Percentiles rank a stretch among this genome's conserved stretches.
Conservation (phyloP, 2,888 invertebrate genomes). For the Drosophila anomelani region DNA sequence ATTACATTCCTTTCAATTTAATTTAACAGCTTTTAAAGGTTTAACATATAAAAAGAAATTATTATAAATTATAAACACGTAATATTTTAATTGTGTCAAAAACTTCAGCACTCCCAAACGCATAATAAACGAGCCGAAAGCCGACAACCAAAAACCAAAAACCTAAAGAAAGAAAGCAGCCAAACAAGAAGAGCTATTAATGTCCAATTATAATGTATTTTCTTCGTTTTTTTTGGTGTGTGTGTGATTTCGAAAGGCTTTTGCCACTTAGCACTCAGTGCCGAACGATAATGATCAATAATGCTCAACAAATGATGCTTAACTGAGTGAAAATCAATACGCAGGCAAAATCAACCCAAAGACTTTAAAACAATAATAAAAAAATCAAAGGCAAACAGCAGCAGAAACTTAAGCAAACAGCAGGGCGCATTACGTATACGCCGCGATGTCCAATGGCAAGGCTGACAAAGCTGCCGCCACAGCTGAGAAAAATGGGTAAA, state of each 20-base stretch:
- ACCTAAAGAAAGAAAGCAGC: slow-evolving; percentile 34
- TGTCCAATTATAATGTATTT: slow-evolving; percentile 36
- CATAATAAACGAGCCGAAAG: slow-evolving; percentile 55
- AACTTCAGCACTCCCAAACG: slow-evolving; percentile 36
- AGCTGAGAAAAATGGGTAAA: slow-evolving; percentile 73
- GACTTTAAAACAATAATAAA: slow-evolving; percentile 14
- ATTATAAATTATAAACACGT: slow-evolving; percentile 54
- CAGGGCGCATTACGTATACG: slow-evolving; percentile 30
- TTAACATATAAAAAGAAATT: slow-evolving; percentile 17
- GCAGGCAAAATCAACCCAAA: background rate
- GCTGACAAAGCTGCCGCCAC: slow-evolving; percentile 36
- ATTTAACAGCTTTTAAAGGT: background rate
- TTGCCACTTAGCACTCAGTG: slow-evolving; percentile 37
- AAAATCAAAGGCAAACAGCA: slow-evolving; percentile 13
- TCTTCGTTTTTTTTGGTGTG: slow-evolving; percentile 12
- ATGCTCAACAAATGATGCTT: slow-evolving; percentile 27
- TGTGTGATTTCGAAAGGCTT: slow-evolving; percentile 37
- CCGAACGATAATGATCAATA: slow-evolving; percentile 28
- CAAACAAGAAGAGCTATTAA: slow-evolving; percentile 34
- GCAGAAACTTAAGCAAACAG: slow-evolving; percentile 25
- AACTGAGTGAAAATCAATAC: slow-evolving; percentile 20
- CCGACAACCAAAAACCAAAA: background rate
- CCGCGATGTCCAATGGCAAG: slow-evolving; percentile 67
- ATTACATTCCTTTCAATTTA: background rate
- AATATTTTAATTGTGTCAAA: slow-evolving; percentile 56